phyloP scores from a whole-genome alignment of 2,113 vertebrate species.

The Oreochromis spilurus region DNA sequence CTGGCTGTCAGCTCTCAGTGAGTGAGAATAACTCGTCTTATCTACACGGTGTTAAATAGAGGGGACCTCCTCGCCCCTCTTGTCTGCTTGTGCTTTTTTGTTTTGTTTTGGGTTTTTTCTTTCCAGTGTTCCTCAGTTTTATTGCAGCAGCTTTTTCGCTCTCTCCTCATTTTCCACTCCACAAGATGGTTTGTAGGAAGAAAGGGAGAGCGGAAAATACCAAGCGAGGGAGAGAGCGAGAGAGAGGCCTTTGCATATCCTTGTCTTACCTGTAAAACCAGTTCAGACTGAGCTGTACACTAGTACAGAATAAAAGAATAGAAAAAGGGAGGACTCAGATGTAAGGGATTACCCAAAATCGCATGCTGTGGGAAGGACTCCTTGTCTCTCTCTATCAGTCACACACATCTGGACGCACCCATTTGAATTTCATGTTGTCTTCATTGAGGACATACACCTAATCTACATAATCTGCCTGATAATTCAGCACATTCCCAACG shows the following conservation, averaged over 20 bases:
- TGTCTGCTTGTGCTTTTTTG: not conserved
- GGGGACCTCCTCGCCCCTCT: not conserved
- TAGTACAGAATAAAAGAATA: not conserved
- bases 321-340: not conserved
- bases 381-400: not conserved
- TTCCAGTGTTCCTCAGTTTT: not conserved
- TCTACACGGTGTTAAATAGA: not conserved
- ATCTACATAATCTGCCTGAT: not conserved
- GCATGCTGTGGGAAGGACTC: not conserved
- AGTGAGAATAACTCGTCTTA: not conserved
- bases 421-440: not conserved
- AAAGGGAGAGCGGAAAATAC: not conserved
- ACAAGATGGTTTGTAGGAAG: not conserved
- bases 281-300: constrained; percentile 18
- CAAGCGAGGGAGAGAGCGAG: not conserved
- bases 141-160: not conserved
- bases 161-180: not conserved
- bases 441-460: not conserved
- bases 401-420: not conserved
- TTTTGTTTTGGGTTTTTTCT: not conserved
- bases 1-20: not conserved
- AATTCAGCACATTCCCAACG: constrained; percentile 9
- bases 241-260: not conserved
- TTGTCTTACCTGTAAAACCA: constrained; percentile 53
- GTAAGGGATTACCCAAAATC: constrained; percentile 7